A percentile compares a stretch with the other conserved stretches of the same genome.
These are phyloP conservation scores for Pristiophorus japonicus DNA, from an alignment of 2,113 vertebrate genomes.

Conservation along the genomic window DNA sequence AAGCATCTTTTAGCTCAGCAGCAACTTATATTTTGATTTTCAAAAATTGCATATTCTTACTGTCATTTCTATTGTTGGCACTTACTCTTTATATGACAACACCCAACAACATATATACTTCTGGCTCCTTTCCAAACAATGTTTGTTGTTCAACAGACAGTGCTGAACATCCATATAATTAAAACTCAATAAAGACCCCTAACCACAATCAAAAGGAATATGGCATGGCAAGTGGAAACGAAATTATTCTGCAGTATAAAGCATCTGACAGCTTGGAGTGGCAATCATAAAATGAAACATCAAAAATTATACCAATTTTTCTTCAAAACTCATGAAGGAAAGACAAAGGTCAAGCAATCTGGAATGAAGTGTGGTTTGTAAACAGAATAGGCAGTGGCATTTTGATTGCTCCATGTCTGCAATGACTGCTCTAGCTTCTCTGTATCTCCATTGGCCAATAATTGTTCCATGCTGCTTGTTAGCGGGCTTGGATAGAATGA, in stretches of 20 bases:
- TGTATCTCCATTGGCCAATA: not conserved
- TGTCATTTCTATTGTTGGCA: slow-evolving; percentile 11
- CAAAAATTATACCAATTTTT: not conserved
- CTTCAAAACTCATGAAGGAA: not conserved
- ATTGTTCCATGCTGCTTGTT: not conserved
- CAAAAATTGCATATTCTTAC: not conserved
- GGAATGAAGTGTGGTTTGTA: not conserved
- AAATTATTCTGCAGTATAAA: not conserved
- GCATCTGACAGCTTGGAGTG: not conserved
- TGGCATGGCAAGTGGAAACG: not conserved
- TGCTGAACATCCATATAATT: not conserved
- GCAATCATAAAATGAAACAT: not conserved
- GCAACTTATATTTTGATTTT: not conserved
- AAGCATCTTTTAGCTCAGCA: not conserved
- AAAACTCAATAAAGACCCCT: not conserved
- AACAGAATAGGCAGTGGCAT: not conserved
- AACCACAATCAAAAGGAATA: not conserved
- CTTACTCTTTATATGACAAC: slow-evolving; percentile 18
- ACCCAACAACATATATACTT: not conserved
- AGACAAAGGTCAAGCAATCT: not conserved
- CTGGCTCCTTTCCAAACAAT: not conserved
- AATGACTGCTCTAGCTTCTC: not conserved
- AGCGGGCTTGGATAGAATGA: not conserved
- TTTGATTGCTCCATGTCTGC: not conserved
- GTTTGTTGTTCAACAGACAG: not conserved